Conservation (phyloP, 2,113 vertebrate species). For the Entelurus aequoreus region DNA sequence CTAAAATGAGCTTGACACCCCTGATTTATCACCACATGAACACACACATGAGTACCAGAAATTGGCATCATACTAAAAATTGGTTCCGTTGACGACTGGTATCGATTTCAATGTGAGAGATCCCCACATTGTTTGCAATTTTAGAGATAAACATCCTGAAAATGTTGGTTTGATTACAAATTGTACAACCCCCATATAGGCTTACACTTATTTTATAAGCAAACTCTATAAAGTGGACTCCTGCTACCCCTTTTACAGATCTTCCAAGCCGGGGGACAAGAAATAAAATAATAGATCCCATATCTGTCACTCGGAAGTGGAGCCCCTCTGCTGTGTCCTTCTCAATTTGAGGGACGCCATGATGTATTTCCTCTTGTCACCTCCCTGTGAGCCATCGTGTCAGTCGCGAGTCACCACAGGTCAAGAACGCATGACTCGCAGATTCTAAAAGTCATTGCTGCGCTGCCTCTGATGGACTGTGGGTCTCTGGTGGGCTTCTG, state of each 20-base stretch:
- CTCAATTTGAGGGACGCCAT: conserved; percentile 41
- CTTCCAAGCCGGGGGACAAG: conserved; percentile 2
- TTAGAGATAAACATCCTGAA: too few relatives aligned
- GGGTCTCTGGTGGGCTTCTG: conserved; percentile 42
- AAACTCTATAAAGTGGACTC: conserved; percentile 2
- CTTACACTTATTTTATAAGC: neutral
- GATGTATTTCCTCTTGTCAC: conserved; percentile 56
- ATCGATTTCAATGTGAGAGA: too few relatives aligned
- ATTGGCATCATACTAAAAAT: too few relatives aligned
- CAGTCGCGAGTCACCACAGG: conserved; percentile 54
- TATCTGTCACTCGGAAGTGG: conserved; percentile 33
- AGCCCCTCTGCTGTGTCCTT: conserved; percentile 44
- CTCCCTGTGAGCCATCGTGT: conserved; percentile 51
- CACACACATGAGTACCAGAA: too few relatives aligned
- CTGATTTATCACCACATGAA: too few relatives aligned
- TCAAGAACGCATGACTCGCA: conserved; percentile 57
- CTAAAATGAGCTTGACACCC: too few relatives aligned
- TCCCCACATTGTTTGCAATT: too few relatives aligned
- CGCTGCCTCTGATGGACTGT: conserved; percentile 39
- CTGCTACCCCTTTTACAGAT: conserved; percentile 1
- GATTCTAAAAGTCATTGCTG: conserved; percentile 53
- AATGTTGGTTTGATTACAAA: too few relatives aligned
- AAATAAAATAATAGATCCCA: conserved; percentile 7
- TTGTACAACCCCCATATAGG: too few relatives aligned
- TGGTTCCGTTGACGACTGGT: too few relatives aligned